Percentiles rank a stretch among this genome's conserved stretches.
phyloP scores from a whole-genome alignment of 1,140 invertebrate genomes.

The Helicorthomorpha holstii region DNA sequence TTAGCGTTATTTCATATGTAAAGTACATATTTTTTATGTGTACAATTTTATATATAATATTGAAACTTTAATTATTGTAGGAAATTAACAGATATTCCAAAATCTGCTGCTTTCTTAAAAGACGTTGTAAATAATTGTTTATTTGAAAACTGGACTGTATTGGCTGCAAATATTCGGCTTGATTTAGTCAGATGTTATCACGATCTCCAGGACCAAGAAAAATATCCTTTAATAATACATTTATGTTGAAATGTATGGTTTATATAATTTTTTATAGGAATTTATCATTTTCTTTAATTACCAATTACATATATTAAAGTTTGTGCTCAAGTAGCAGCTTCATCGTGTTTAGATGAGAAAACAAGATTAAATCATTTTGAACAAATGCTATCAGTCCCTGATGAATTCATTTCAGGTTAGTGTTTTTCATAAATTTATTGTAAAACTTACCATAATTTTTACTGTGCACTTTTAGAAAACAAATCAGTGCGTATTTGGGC shows the following conservation, averaged over 20 bases:
- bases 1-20: constrained; percentile 73
- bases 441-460: no score
- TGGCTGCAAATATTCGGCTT: constrained; percentile 61
- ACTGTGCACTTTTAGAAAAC: no score
- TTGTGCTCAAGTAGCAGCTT: constrained; percentile 52
- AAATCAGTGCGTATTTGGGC: no score
- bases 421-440: not conserved
- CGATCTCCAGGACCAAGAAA: constrained; percentile 50
- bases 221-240: constrained; percentile 19
- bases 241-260: not conserved
- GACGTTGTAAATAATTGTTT: constrained; percentile 72
- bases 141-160: constrained; percentile 64
- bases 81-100: constrained; percentile 63
- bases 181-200: constrained; percentile 72
- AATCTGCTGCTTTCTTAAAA: constrained; percentile 69
- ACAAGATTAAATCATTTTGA: constrained; percentile 26
- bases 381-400: constrained; percentile 17
- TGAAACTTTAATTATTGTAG: constrained; percentile 14
- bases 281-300: not conserved
- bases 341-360: constrained; percentile 39
- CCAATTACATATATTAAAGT: constrained; percentile 21
- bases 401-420: not conserved
- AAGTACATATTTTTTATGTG: constrained; percentile 15
- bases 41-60: no score
- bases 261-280: not conserved